phyloP scores from a whole-genome alignment of 2,888 invertebrate species.

The Ophioninae sp. region DNA sequence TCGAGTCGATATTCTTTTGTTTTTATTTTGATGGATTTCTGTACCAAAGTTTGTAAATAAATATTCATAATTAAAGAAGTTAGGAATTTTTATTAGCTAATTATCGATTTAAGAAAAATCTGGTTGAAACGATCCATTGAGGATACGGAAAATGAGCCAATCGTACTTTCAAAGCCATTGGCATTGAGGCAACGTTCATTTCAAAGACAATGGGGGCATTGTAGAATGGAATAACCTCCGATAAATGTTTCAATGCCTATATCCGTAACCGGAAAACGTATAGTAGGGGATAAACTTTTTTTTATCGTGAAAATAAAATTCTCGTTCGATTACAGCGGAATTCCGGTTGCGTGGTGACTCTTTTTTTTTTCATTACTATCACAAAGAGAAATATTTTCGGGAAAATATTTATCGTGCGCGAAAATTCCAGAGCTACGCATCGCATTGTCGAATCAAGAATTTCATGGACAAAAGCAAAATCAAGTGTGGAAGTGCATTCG shows the following conservation, averaged over 20 bases:
- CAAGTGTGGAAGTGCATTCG: not conserved
- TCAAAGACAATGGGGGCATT: no score
- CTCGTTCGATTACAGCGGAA: not conserved
- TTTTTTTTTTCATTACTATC: not conserved
- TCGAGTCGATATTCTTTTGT: no score
- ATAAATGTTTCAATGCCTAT: slow-evolving; percentile 18
- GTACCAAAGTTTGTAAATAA: no score
- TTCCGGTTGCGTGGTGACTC: not conserved
- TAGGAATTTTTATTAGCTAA: no score
- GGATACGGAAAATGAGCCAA: no score
- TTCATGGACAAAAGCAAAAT: not conserved
- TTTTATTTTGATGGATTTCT: no score
- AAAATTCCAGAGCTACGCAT: not conserved
- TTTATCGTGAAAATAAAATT: not conserved
- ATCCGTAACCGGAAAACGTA: not conserved
- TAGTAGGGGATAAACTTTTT: not conserved
- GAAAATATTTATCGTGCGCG: not conserved
- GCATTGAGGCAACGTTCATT: no score
- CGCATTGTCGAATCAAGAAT: not conserved
- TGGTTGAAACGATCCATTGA: no score
- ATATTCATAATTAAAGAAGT: no score
- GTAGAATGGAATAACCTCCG: not conserved
- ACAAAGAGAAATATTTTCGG: not conserved
- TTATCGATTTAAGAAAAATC: no score
- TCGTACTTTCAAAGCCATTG: no score